These are phyloP conservation scores for Macroteleia sp. DNA, from an alignment of 2,888 invertebrate genomes.

Conservation along the genomic window DNA sequence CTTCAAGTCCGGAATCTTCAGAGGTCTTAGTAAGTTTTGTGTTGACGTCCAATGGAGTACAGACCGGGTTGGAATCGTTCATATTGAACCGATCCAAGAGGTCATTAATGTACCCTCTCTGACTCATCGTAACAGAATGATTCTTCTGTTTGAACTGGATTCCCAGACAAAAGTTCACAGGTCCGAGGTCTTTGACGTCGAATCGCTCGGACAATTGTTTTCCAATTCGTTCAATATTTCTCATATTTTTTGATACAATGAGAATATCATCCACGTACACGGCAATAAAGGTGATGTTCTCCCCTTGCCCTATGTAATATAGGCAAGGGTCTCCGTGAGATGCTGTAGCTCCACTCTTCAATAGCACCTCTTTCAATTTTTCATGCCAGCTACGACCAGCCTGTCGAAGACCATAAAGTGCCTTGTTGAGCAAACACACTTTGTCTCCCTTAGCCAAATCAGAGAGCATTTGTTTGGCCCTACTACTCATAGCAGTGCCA, in stretches of 20 bases:
- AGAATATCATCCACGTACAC: not conserved
- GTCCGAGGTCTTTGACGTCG: not conserved
- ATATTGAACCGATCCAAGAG: constrained; percentile 8
- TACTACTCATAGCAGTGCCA: too few species aligned
- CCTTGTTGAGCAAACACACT: too few species aligned
- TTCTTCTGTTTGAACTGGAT: too few species aligned
- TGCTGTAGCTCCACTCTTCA: too few species aligned
- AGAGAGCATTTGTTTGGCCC: too few species aligned
- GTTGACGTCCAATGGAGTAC: not conserved
- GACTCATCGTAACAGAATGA: not conserved
- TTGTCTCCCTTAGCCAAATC: too few species aligned
- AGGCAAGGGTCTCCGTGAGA: not conserved
- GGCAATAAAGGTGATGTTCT: not conserved
- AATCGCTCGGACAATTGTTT: not conserved
- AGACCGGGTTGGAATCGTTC: not conserved
- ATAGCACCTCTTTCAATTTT: too few species aligned
- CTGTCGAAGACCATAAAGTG: too few species aligned
- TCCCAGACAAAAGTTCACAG: not conserved
- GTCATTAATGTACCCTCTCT: constrained; percentile 1
- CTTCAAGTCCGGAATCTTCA: not conserved
- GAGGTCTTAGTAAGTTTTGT: not conserved
- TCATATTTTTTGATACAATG: not conserved
- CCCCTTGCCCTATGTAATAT: not conserved
- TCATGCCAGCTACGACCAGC: too few species aligned
- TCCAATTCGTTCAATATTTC: not conserved